Base-by-base conservation (phyloP, 37 sponge, comb jelly and placozoan genomes). In the Haliclona indistincta region DNA sequence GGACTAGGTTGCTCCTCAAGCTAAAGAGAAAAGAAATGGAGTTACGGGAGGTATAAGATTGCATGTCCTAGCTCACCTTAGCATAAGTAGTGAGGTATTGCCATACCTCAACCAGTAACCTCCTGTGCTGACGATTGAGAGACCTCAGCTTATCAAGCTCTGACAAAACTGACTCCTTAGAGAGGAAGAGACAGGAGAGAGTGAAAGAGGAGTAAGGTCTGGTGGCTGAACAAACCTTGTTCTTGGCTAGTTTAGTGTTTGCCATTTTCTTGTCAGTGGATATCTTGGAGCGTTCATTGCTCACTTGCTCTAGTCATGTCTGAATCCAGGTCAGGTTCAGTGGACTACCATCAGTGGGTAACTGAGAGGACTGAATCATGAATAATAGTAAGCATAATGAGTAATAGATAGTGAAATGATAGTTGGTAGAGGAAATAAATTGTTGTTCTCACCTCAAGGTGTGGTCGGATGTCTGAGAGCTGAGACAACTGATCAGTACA, bases 51-150 rank as follows among this genome's bases (percentile, higher is more conserved):
- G 38, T 43, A 20, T 44, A 42, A 43, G 20, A 17, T 28, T 7
- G 29, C 23, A 43, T n/a, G n/a, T n/a, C n/a, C n/a, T n/a, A n/a
- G n/a, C 80, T 74, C 40, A 86, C 86, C 68, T 73, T 82, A 19
- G 83, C 92, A 41, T 86, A 76, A 15, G 83, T 62, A 26, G 92
- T 91, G 26, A 91, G 76, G 51, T 91, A 84, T n/a, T 35, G 76
- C 92, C 92, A 91, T 10, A 91, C 72, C 64, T 91, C 92, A 41
- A 78, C 70, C 86, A 91, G 86, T 58, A 91, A 70, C 43, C 82
- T 86, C 10, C 87, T 63, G 55, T 91, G 84, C 32, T 65, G 81
- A 22, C 87, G 64, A 41, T 91, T 91, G 29, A 77, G 67, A 17
- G 74, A 52, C 13, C 80, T 58, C 60, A 91, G 68, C 75, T 91